Evolutionary conservation across 1,140 invertebrate species (phyloP), one percentile per base, ranked within the genome.

Genomic region (Ips nitidus): DNA sequence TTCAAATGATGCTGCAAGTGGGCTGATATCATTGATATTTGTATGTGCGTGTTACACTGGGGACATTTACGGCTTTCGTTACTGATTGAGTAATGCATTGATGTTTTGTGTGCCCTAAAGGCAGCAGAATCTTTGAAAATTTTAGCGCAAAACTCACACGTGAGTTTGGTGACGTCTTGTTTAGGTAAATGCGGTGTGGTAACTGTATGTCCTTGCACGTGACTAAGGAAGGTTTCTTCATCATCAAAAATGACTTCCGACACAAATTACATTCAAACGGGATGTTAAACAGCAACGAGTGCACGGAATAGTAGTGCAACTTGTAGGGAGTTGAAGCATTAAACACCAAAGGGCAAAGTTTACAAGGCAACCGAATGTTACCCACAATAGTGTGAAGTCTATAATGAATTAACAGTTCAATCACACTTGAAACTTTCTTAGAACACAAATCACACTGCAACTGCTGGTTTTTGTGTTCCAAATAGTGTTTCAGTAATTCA

Each of bases 71-170:
- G 8, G 36, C 7, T 39, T 2, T n/a, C 50, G 22, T 52, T n/a
- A 45, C 3, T 6, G 1, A n/a, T 36, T 43, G 52, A 22, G 2
- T 59, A 2, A 41, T 68, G 66, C 22, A n/a, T 40, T 53, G 36
- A 2, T 1, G 6, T 37, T 52, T 45, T 68, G 39, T 68, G 66
- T 36, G 40, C 6, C 38, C 52, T 68, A 41, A 37, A 60, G 39
- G 2, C 38, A 53, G 8, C 66, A 7, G 3, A 41, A 22, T 3
- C 36, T 36, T 52, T 22, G 38, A 59, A 60, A 2, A 68, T 68
- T 52, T 68, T 1, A 50, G 66, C 66, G 22, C 66, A 68, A 8
- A 68, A 36, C 52, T 68, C 66, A 8, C 66, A 68, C 3, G 56
- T 59, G 3, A 60, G 8, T 7, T 43, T 52, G 2, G 38, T 52